Evolutionary conservation across 2,113 vertebrate genomes (phyloP).

Genomic region (Pomatostomus ruficeps): DNA sequence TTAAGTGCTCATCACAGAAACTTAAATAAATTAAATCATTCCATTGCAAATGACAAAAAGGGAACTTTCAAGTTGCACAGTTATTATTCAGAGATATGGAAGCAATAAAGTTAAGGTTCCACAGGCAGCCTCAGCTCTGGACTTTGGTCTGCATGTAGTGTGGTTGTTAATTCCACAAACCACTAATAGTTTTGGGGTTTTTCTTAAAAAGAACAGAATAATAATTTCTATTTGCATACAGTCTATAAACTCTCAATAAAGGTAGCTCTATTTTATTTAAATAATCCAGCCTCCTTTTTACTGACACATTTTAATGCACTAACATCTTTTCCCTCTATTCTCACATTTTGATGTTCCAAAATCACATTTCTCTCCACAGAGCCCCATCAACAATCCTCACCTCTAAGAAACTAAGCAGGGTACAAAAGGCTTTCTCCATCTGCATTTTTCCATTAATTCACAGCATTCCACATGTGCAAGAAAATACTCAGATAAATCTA

Average conservation of each 20-base stretch:
- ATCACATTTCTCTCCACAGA: neutral
- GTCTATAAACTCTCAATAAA: neutral
- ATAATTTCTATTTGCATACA: neutral
- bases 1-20: constrained; percentile 50
- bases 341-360: neutral
- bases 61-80: constrained; percentile 6
- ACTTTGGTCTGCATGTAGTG: neutral
- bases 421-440: neutral
- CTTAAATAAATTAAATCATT: constrained; percentile 51
- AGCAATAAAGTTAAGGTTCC: constrained; percentile 41
- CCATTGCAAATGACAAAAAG: constrained; percentile 33
- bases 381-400: accelerated
- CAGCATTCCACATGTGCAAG: neutral
- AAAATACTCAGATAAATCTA: neutral
- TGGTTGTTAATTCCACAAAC: neutral
- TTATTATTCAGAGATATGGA: constrained; percentile 37
- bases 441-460: neutral
- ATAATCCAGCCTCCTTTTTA: neutral
- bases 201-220: neutral
- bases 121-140: neutral
- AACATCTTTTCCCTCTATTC: neutral
- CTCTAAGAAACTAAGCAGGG: neutral
- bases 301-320: neutral
- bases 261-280: neutral
- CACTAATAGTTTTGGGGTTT: neutral